phyloP scores from a whole-genome alignment of 1,140 invertebrate genomes.

The Drosophila rufa region DNA sequence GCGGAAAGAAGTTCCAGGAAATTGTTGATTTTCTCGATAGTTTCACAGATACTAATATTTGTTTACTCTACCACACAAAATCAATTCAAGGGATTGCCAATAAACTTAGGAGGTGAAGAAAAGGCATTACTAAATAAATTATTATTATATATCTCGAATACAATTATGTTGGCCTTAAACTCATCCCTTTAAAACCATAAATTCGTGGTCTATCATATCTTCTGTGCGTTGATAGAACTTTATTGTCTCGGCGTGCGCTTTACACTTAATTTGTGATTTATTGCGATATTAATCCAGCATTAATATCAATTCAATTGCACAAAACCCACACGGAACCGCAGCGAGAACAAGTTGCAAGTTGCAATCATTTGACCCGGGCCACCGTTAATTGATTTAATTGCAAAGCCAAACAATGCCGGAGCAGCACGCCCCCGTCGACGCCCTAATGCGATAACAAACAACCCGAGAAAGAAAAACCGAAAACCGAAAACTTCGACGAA shows the following conservation, averaged over 20 bases:
- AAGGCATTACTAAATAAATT: neutral
- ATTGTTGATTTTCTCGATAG: neutral
- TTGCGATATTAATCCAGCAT: constrained; percentile 66
- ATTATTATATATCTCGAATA: neutral
- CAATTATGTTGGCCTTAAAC: neutral
- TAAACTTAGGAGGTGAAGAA: neutral
- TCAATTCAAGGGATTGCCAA: neutral
- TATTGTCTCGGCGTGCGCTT: constrained; percentile 2
- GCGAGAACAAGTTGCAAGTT: constrained; percentile 33
- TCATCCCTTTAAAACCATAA: constrained; percentile 1
- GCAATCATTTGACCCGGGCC: constrained; percentile 57
- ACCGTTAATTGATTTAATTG: constrained; percentile 77
- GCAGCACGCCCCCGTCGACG: constrained; percentile 27
- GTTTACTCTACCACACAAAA: neutral
- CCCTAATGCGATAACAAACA: constrained; percentile 71
- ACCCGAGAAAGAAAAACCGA: neutral
- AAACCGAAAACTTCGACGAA: constrained; percentile 52
- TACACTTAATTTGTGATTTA: constrained; percentile 72
- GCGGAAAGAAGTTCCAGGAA: constrained; percentile 4
- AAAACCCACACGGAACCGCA: constrained; percentile 44
- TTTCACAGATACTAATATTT: constrained; percentile 7
- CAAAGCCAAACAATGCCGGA: constrained; percentile 49
- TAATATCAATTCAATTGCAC: constrained; percentile 73
- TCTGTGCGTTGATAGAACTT: neutral
- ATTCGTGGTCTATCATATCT: neutral